Conservation (phyloP, 2,797 vertebrate genomes). For the Sus cebifrons region DNA sequence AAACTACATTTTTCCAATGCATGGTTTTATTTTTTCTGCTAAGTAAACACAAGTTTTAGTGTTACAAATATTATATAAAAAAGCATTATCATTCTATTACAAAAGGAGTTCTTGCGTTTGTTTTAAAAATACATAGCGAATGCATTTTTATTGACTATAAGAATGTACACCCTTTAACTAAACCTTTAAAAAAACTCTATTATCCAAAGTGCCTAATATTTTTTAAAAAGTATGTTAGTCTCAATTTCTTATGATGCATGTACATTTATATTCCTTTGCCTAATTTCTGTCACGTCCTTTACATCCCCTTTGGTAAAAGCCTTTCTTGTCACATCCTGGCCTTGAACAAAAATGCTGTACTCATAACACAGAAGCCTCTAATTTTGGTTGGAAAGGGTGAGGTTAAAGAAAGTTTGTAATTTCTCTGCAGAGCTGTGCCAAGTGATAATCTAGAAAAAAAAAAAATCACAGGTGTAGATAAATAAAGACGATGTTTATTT, state of each 20-base stretch:
- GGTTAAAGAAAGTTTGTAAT: background rate
- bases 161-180: constrained; percentile 14
- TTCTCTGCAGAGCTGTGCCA: background rate
- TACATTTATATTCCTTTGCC: constrained; percentile 20
- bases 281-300: constrained; percentile 32
- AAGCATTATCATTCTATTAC: background rate
- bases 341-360: background rate
- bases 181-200: constrained; percentile 53
- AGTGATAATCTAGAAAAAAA: background rate
- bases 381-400: background rate
- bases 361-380: background rate
- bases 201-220: constrained; percentile 19
- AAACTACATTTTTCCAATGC: constrained; percentile 16
- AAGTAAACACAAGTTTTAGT: constrained; percentile 17
- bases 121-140: constrained; percentile 32
- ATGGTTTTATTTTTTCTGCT: constrained; percentile 29
- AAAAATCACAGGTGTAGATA: background rate
- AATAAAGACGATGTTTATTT: background rate
- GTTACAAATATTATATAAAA: constrained; percentile 45
- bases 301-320: background rate
- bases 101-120: constrained; percentile 29
- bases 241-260: background rate
- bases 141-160: constrained; percentile 40
- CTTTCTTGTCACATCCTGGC: background rate
- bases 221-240: background rate